Evolutionary conservation across 2,888 invertebrate genomes (phyloP).

Genomic region (Mongoloraphidia duomilia): DNA sequence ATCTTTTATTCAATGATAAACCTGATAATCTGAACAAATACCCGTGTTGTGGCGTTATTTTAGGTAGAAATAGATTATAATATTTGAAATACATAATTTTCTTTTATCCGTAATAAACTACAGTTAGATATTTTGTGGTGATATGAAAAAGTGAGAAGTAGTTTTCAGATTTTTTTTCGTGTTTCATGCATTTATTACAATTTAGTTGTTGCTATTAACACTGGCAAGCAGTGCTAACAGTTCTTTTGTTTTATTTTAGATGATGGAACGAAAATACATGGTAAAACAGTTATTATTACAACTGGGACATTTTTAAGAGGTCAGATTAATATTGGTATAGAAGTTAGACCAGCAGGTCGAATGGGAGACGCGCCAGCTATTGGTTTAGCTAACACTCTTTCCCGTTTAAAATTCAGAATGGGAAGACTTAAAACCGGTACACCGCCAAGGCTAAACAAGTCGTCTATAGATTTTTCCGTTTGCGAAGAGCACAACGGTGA

Average conservation of each 20-base stretch:
- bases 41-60: slow-evolving; percentile 34
- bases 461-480: slow-evolving; percentile 49
- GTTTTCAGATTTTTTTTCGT: too few relatives aligned
- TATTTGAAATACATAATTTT: too few relatives aligned
- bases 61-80: slow-evolving; percentile 26
- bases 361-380: slow-evolving; percentile 67
- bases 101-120: too few relatives aligned
- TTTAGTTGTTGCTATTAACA: too few relatives aligned
- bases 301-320: slow-evolving; percentile 83
- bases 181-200: too few relatives aligned
- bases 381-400: slow-evolving; percentile 59
- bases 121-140: too few relatives aligned
- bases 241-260: slow-evolving; percentile 22
- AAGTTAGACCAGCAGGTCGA: slow-evolving; percentile 61
- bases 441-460: slow-evolving; percentile 59
- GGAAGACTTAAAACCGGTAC: slow-evolving; percentile 79
- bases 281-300: slow-evolving; percentile 61
- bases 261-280: slow-evolving; percentile 41
- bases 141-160: too few relatives aligned
- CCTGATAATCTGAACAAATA: slow-evolving; percentile 17
- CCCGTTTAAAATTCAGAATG: slow-evolving; percentile 53
- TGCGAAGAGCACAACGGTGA: slow-evolving; percentile 45
- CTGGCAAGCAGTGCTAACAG: too few relatives aligned
- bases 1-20: slow-evolving; percentile 44
- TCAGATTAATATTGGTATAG: slow-evolving; percentile 68